phyloP scores from a whole-genome alignment of 1,140 invertebrate species.

The Procambarus clarkii region DNA sequence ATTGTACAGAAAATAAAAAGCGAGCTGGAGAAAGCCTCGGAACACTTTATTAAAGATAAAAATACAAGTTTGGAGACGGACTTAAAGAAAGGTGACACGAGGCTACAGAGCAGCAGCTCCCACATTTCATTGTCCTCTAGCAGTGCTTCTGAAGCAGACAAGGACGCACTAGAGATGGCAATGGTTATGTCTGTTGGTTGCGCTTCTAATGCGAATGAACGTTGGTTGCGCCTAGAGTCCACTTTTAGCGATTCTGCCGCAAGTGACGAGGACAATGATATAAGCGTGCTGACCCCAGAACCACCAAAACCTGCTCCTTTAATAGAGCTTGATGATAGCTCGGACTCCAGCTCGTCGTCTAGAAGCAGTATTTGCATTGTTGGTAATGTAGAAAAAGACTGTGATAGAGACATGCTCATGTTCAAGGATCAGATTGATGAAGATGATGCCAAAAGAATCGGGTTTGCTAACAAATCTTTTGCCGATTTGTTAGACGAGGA shows the following conservation, averaged over 20 bases:
- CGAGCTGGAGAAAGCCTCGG: not conserved
- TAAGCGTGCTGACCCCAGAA: slow-evolving; percentile 33
- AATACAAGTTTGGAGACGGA: no score
- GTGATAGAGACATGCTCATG: not conserved
- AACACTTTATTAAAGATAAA: not conserved
- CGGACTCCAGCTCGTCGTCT: not conserved
- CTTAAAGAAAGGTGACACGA: not conserved
- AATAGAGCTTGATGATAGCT: slow-evolving; percentile 45
- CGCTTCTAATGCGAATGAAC: not conserved
- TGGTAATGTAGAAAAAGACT: not conserved
- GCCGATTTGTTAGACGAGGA: not conserved
- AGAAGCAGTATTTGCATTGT: slow-evolving; percentile 21
- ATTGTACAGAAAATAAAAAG: not conserved
- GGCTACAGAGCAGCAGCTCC: not conserved
- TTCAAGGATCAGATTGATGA: not conserved
- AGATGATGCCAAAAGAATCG: slow-evolving; percentile 14
- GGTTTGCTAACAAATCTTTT: not conserved
- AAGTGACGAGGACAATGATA: slow-evolving; percentile 13
- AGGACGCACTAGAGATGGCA: not conserved
- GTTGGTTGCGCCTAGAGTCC: not conserved
- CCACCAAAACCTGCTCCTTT: slow-evolving; percentile 38
- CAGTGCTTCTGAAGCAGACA: not conserved
- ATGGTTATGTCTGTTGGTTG: not conserved
- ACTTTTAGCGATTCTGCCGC: not conserved
- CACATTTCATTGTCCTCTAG: not conserved